Conservation (phyloP, 2,888 invertebrate genomes). For the Philonicus albiceps region DNA sequence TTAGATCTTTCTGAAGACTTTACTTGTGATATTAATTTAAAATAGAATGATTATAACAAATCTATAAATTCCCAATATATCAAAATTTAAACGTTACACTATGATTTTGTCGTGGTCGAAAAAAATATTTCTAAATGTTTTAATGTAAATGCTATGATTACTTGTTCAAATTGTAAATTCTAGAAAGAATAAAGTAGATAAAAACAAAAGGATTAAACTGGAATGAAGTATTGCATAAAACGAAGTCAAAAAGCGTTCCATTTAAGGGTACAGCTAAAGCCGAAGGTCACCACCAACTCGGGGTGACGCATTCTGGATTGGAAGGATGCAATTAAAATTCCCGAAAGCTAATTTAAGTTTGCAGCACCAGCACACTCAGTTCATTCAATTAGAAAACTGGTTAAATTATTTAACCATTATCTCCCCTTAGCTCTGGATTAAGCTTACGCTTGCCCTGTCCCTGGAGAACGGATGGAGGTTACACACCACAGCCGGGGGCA, state of each 20-base stretch:
- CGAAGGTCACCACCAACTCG: neutral
- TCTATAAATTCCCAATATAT: too few species aligned
- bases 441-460: neutral
- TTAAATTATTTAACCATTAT: slow-evolving; percentile 8
- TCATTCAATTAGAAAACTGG: slow-evolving; percentile 22
- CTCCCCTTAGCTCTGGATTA: neutral
- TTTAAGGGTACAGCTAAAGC: neutral
- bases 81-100: too few species aligned
- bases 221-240: neutral
- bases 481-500: neutral
- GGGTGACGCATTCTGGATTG: neutral
- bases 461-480: neutral
- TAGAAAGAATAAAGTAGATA: neutral
- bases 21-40: too few species aligned
- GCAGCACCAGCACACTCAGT: neutral
- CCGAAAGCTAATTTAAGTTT: slow-evolving; percentile 36
- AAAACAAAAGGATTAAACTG: neutral
- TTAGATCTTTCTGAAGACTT: too few species aligned
- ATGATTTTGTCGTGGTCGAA: too few species aligned
- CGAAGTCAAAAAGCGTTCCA: slow-evolving; percentile 33
- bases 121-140: too few species aligned
- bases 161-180: too few species aligned
- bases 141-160: too few species aligned
- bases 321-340: slow-evolving; percentile 43
- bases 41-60: too few species aligned